These are phyloP conservation scores for Rhinogobio ventralis DNA, from an alignment of 2,797 vertebrate genomes.

Conservation along the genomic window DNA sequence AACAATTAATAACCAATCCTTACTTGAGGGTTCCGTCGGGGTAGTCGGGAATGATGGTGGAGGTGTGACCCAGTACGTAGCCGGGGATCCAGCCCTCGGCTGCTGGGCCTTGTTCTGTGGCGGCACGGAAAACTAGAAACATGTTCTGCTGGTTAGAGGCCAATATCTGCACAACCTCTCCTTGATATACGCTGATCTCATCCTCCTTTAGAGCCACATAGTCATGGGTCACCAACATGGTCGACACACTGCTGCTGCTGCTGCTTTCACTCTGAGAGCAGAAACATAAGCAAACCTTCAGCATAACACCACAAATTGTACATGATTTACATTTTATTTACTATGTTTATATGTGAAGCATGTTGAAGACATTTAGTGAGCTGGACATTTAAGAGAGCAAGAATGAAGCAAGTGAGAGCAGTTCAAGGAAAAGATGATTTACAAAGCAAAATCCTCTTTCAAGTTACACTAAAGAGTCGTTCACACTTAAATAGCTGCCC, in stretches of 20 bases:
- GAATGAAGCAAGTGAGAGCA: conserved; percentile 26
- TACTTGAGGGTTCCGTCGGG: conserved; percentile 94
- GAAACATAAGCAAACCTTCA: conserved; percentile 19
- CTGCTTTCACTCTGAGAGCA: conserved; percentile 95
- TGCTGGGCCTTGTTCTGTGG: conserved; percentile 95
- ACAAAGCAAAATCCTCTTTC: conserved; percentile 19
- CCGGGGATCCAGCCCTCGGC: conserved; percentile 99
- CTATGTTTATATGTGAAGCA: background rate
- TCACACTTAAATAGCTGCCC: background rate
- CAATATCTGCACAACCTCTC: conserved; percentile 98
- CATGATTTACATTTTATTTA: background rate
- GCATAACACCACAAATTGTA: background rate
- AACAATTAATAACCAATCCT: conserved; percentile 63
- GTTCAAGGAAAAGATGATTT: background rate
- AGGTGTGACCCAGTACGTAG: conserved; percentile 97
- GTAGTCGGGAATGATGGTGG: conserved; percentile 87
- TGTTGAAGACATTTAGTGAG: conserved; percentile 11
- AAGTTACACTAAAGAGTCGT: background rate
- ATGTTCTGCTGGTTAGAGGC: conserved; percentile 99
- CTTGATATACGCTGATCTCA: conserved; percentile 98
- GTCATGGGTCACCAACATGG: conserved; percentile 99
- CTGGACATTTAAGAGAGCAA: conserved; percentile 21
- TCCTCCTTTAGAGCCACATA: conserved; percentile 99
- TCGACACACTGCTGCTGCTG: conserved; percentile 99
- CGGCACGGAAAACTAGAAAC: conserved; percentile 99